A percentile compares a stretch with the other conserved stretches of the same genome.
Evolutionary conservation across 2,113 vertebrate genomes (phyloP).

Genomic region (Clarias gariepinus): DNA sequence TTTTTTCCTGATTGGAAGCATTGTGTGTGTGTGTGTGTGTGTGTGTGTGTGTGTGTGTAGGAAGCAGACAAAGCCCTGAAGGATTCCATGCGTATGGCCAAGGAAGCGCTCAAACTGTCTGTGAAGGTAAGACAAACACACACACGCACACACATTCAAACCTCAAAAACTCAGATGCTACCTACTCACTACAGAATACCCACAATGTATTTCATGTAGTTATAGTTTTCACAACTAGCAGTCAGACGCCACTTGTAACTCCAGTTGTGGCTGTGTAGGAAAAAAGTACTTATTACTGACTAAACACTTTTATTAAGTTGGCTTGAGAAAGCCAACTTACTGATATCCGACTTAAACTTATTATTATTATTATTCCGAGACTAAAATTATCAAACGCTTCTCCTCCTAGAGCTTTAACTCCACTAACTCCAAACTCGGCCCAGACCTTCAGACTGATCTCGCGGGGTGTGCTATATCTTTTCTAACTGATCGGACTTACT

Average conservation of each 20-base stretch:
- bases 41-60: constrained; percentile 1
- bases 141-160: constrained; percentile 12
- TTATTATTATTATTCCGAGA: no score
- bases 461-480: no score
- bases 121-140: constrained; percentile 16
- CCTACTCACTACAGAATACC: background rate
- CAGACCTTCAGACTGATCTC: no score
- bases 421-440: no score
- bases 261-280: no score
- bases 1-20: background rate
- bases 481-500: no score
- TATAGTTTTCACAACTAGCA: background rate
- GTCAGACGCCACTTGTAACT: background rate
- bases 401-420: no score
- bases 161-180: background rate
- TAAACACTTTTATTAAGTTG: no score
- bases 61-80: background rate
- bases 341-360: no score
- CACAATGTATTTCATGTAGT: background rate
- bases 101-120: constrained; percentile 18
- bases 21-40: background rate
- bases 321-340: no score
- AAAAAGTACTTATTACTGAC: no score
- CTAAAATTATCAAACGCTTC: no score
- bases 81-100: constrained; percentile 27